Conservation (phyloP, 2,888 invertebrate species). For the Elmis aenea region DNA sequence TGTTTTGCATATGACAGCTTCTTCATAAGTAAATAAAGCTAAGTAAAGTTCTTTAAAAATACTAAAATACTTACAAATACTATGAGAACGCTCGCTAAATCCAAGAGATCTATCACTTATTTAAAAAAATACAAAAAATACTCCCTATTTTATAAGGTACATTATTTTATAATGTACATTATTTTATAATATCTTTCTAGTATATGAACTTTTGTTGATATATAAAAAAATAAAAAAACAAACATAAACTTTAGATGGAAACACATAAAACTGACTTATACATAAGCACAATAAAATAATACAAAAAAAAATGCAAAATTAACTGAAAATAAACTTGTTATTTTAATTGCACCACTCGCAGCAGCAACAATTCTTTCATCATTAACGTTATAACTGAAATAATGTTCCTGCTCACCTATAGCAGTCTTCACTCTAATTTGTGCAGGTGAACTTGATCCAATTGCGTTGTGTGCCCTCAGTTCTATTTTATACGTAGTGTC, state of each 20-base stretch:
- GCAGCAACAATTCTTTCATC: constrained; percentile 8
- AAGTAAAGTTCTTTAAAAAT: too few species aligned
- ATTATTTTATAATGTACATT: too few species aligned
- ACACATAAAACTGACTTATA: constrained; percentile 9
- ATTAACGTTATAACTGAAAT: constrained; percentile 24
- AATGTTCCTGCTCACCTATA: constrained; percentile 66
- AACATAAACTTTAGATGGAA: constrained; percentile 1
- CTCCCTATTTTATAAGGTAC: too few species aligned
- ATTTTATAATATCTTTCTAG: too few species aligned
- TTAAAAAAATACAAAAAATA: too few species aligned
- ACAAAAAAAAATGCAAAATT: constrained; percentile 11
- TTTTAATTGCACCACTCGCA: constrained; percentile 9
- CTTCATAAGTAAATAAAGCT: too few species aligned
- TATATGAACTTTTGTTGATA: too few species aligned
- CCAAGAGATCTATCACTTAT: too few species aligned
- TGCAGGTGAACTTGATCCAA: constrained; percentile 76
- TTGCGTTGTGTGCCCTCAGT: constrained; percentile 77
- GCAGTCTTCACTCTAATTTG: constrained; percentile 78
- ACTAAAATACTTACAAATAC: too few species aligned
- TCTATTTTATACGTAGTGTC: constrained; percentile 82
- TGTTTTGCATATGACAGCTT: too few species aligned
- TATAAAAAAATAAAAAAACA: constrained; percentile 7
- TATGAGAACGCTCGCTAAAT: too few species aligned
- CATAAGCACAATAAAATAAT: constrained; percentile 7
- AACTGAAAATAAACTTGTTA: background rate